Percentiles rank a stretch among this genome's conserved stretches.
Conservation (phyloP, 2,797 vertebrate species). For the Rhinogobio ventralis region DNA sequence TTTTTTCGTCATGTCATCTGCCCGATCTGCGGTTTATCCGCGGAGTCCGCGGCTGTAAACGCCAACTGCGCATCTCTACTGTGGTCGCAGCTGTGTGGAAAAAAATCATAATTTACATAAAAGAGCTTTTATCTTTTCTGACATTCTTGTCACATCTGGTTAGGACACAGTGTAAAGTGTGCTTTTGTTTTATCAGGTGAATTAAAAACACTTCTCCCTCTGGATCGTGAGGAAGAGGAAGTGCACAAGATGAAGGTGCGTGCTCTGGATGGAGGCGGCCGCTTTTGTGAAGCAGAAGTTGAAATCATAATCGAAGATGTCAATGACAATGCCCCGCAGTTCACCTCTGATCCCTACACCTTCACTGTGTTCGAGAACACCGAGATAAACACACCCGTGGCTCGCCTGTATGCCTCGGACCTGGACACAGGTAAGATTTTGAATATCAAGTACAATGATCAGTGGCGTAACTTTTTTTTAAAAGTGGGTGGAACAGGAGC, state of each 20-base stretch:
- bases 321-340: constrained; percentile 93
- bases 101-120: background rate
- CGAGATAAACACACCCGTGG: constrained; percentile 86
- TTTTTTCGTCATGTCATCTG: too few species aligned
- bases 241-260: constrained; percentile 84
- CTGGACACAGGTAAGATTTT: constrained; percentile 83
- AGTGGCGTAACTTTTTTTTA: too few species aligned
- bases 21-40: too few species aligned
- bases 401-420: constrained; percentile 90
- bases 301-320: constrained; percentile 88
- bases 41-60: too few species aligned
- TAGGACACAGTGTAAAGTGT: constrained; percentile 6
- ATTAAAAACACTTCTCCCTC: constrained; percentile 84
- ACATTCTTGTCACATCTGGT: background rate
- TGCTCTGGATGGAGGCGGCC: constrained; percentile 91
- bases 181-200: constrained; percentile 81
- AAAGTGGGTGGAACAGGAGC: too few species aligned
- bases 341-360: constrained; percentile 85
- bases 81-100: background rate
- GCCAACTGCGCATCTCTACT: too few species aligned
- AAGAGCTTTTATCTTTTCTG: background rate
- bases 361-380: constrained; percentile 97
- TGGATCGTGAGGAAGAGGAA: constrained; percentile 88
- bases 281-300: constrained; percentile 86
- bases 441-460: background rate